Conservation (phyloP, 2,888 invertebrate genomes). For the Drosophila koepferae region DNA sequence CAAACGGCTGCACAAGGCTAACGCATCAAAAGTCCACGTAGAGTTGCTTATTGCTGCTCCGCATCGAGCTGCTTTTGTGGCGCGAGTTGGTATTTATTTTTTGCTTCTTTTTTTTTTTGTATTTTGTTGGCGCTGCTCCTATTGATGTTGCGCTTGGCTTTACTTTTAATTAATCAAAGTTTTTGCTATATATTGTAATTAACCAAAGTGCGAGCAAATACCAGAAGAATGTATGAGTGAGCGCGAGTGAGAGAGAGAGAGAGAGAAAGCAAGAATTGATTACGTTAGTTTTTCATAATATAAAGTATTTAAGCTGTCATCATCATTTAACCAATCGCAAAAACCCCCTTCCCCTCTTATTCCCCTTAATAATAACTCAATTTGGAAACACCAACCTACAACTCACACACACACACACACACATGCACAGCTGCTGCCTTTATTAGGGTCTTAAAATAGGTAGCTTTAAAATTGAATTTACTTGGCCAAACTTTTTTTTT, state of each 20-base stretch:
- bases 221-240: background rate
- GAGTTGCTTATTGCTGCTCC: constrained; percentile 14
- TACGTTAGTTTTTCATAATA: constrained; percentile 62
- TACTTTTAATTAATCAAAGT: constrained; percentile 73
- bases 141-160: constrained; percentile 42
- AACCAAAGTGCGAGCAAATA: constrained; percentile 21
- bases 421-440: background rate
- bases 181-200: constrained; percentile 65
- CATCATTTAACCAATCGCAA: constrained; percentile 14
- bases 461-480: constrained; percentile 3
- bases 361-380: constrained; percentile 3
- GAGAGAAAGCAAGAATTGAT: constrained; percentile 55
- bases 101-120: background rate
- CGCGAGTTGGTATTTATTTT: background rate
- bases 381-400: constrained; percentile 30
- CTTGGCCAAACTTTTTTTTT: background rate
- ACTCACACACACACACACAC: constrained; percentile 2
- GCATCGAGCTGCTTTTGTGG: constrained; percentile 16
- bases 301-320: constrained; percentile 34
- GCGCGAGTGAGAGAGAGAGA: constrained; percentile 12
- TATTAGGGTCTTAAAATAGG: background rate
- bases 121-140: constrained; percentile 24
- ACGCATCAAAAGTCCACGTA: constrained; percentile 25
- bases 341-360: no score
- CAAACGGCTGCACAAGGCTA: constrained; percentile 9